Percentiles rank a stretch among this genome's conserved stretches.
phyloP scores from a whole-genome alignment of 2,797 vertebrate genomes.

The Notoglanidium macrostoma region DNA sequence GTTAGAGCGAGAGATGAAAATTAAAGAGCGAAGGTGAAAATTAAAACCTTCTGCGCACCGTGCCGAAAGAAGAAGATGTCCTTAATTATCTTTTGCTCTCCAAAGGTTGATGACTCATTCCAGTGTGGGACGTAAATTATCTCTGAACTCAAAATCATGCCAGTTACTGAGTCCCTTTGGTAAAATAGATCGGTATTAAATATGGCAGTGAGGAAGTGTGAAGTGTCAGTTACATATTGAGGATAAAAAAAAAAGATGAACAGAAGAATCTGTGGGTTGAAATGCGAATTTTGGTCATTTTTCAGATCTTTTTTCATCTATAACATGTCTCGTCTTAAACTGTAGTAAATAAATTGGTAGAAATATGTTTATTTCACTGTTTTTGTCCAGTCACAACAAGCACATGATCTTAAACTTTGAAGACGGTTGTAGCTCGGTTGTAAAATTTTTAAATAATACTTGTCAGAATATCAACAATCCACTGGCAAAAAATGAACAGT shows the following conservation, averaged over 20 bases:
- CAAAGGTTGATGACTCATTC: slow-evolving; percentile 23
- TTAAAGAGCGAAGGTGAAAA: slow-evolving; percentile 14
- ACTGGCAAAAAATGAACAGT: too few species aligned
- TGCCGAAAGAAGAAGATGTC: neutral
- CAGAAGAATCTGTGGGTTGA: neutral
- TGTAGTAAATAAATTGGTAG: neutral
- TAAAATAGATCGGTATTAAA: slow-evolving; percentile 5
- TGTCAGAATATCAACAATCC: neutral
- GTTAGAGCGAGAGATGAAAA: neutral
- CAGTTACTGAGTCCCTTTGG: neutral
- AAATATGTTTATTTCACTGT: neutral
- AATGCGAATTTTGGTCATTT: neutral
- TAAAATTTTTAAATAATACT: neutral
- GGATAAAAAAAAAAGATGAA: neutral
- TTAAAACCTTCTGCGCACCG: neutral
- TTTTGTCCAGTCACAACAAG: neutral
- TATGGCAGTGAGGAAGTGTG: neutral
- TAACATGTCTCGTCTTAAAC: neutral
- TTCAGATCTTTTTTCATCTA: neutral
- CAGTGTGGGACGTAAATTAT: slow-evolving; percentile 27
- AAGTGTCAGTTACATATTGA: neutral
- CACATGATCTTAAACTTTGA: too few species aligned
- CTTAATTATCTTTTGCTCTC: slow-evolving; percentile 26
- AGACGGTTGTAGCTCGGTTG: neutral
- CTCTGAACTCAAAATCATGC: neutral